These are phyloP conservation scores for Australoheros scitulus DNA, from an alignment of 2,113 vertebrate species.

Conservation along the genomic window DNA sequence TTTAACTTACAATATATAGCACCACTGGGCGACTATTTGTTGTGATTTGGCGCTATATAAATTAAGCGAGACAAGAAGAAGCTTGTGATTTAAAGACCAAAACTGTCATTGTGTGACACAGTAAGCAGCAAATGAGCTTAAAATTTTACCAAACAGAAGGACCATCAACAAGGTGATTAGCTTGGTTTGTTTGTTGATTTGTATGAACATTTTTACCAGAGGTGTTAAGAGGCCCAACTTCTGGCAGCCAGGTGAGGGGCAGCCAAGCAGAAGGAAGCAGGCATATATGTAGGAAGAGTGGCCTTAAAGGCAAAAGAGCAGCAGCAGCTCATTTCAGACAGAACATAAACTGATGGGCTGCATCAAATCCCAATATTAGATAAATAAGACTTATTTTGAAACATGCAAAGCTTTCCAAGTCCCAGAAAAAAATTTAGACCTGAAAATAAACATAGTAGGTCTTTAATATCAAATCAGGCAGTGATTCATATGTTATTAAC, in stretches of 20 bases:
- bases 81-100: neutral
- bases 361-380: neutral
- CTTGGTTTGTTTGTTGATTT: neutral
- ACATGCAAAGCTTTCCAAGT: neutral
- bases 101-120: neutral
- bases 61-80: too few relatives aligned
- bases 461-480: neutral
- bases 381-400: neutral
- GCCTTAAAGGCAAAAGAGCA: neutral
- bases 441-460: neutral
- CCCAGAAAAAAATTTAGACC: neutral
- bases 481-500: neutral
- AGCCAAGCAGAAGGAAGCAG: neutral
- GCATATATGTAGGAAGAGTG: rapidly evolving
- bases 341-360: neutral
- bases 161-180: too few relatives aligned
- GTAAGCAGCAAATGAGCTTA: neutral
- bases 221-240: too few relatives aligned
- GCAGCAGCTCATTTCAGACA: neutral
- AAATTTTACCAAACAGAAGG: neutral
- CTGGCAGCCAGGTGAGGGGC: neutral
- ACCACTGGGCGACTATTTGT: too few relatives aligned
- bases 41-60: too few relatives aligned
- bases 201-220: neutral
- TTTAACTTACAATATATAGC: too few relatives aligned